Evolutionary conservation across 2,113 vertebrate species (phyloP), one percentile per base, ranked within the genome.

Genomic region (Himantopus leucocephalus): DNA sequence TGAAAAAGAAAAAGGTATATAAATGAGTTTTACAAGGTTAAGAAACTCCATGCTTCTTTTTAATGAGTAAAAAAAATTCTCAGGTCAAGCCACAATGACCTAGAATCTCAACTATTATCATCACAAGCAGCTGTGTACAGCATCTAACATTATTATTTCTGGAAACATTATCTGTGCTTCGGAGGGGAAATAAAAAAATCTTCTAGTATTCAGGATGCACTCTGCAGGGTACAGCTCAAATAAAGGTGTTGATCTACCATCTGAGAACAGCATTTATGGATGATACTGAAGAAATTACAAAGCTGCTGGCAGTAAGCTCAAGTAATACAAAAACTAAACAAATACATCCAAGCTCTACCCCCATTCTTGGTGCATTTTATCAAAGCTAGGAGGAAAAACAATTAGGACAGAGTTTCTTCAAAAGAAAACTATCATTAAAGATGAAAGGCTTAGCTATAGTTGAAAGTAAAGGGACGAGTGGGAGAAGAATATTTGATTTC

Each of bases 11-110:
- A 87, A 78, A 37, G 14, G 13, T 18, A 81, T 64, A 91, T 52
- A 93, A 90, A 93, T 74, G 39, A 96, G 90, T 91, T 93, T 89
- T 71, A 48, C 32, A 93, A 91, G 79, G 96, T 95, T 94, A 89
- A 86, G 68, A 90, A 96, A 68, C 79, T 90, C 88, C 75, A 77
- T 74, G 90, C 52, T 80, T 91, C 85, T 91, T 91, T 93, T 91
- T 96, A 96, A 93, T 59, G 76, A 93, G 75, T 84, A 34, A 95
- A 90, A 88, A 79, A 86, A 88, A 14, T 20, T 56, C 79, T 59
- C 43, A 86, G 79, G 82, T 86, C 85, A 88, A 0, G 1, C 35
- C 75, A 75, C 41, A 75, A 78, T 67, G 82, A 93, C 94, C 88
- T 52, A 80, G 85, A 95, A 93, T 94, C 75, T 74, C 75, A 86